phyloP scores from a whole-genome alignment of 37 sponge, comb jelly and placozoan genomes.

The Chondrosia reniformis region DNA sequence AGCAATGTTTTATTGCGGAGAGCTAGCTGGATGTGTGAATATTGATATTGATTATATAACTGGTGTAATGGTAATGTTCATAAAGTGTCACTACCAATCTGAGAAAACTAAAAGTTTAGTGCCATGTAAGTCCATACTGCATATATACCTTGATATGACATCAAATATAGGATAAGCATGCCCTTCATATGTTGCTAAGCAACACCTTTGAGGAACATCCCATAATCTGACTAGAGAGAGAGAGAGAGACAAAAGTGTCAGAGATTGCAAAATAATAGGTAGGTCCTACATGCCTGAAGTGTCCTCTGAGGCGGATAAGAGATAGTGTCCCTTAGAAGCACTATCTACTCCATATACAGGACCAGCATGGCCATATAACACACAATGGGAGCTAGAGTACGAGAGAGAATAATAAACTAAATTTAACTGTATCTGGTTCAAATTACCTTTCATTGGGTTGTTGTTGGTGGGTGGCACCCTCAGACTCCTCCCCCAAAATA shows the following conservation, averaged over 20 bases:
- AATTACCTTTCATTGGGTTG: too few species aligned
- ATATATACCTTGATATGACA: conserved; percentile 67
- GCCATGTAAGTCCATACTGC: too few species aligned
- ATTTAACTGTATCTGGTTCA: not conserved
- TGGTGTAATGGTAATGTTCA: too few species aligned
- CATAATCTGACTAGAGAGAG: conserved; percentile 52
- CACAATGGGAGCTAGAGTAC: not conserved
- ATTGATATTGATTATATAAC: too few species aligned
- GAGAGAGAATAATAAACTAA: not conserved
- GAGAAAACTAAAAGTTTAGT: too few species aligned
- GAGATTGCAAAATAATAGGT: not conserved
- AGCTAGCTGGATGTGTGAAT: not conserved
- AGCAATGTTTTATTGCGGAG: not conserved
- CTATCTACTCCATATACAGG: conserved; percentile 60
- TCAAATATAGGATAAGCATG: conserved; percentile 83
- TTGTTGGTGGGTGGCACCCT: too few species aligned
- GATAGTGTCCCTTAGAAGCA: conserved; percentile 34
- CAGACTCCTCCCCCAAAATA: not conserved
- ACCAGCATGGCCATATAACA: conserved; percentile 52
- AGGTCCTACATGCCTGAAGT: conserved; percentile 11
- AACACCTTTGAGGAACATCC: conserved; percentile 22
- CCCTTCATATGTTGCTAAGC: conserved; percentile 55
- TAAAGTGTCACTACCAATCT: too few species aligned
- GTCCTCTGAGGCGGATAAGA: conserved; percentile 73
- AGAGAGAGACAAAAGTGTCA: not conserved